A percentile compares a stretch with the other conserved stretches of the same genome.
These are phyloP conservation scores for Porites lutea DNA, from an alignment of 64 coral and sea anemone genomes.

Conservation along the genomic window DNA sequence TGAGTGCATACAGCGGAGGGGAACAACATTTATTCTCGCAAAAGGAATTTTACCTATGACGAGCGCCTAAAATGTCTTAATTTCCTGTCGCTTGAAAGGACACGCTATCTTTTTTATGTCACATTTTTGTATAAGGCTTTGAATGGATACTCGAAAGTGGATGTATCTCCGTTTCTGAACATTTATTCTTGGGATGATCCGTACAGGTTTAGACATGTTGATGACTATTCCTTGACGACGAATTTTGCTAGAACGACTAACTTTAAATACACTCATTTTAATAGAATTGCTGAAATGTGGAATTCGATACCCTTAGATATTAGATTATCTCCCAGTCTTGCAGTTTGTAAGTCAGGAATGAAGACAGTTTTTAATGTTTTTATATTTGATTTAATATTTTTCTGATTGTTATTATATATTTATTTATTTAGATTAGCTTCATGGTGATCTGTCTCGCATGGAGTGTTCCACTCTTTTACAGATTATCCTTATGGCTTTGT, in stretches of 20 bases:
- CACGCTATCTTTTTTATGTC: background rate
- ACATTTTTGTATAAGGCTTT: background rate
- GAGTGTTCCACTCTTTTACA: too few relatives aligned
- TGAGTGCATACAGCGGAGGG: constrained; percentile 41
- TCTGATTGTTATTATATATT: background rate
- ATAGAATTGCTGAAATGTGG: background rate
- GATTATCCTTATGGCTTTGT: too few relatives aligned
- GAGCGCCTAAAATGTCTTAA: constrained; percentile 23
- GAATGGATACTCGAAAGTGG: background rate
- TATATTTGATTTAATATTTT: background rate
- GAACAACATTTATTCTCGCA: constrained; percentile 55
- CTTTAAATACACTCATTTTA: constrained; percentile 11
- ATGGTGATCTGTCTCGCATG: too few relatives aligned
- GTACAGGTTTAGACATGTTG: background rate
- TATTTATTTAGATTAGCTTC: too few relatives aligned
- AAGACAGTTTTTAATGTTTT: background rate
- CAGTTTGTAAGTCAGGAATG: background rate
- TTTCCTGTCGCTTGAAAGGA: constrained; percentile 35
- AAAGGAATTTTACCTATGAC: constrained; percentile 37
- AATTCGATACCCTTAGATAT: background rate
- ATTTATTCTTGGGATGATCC: background rate
- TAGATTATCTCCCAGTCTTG: background rate
- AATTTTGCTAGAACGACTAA: background rate
- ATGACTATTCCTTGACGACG: background rate
- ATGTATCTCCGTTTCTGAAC: background rate